Base-by-base conservation (phyloP, 23 tunicate genomes). In the Trididemnum nubilum region DNA sequence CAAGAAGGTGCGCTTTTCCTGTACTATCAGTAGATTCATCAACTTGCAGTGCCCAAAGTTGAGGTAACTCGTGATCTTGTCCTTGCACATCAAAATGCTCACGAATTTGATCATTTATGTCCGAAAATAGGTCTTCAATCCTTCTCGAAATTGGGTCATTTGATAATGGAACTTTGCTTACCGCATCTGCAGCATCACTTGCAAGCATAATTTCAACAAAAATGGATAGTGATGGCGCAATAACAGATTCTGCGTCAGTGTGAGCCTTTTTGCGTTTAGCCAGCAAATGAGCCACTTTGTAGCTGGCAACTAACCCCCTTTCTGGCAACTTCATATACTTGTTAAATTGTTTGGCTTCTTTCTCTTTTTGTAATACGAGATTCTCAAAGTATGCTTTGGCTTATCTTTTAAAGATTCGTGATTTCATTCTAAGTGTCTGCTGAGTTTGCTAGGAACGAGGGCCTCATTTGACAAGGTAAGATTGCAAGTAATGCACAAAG, bases 241-340 rank as follows among this genome's bases (percentile, higher is more conserved):
- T 73, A 18, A 84, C 87, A 74, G 87, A 84, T 74, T 84, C 81
- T n/a, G n/a, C n/a, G n/a, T n/a, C n/a, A n/a, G n/a, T n/a, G n/a
- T n/a, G n/a, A n/a, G n/a, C n/a, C n/a, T 84, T 84, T 83, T 83
- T 84, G 39, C 87, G 87, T 84, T 84, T 84, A 24, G 73, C 73
- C 81, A 74, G 63, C 81, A 84, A 58, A 38, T 84, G 81, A 58
- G 87, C 87, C 73, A 75, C 34, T 63, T 75, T 84, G 73, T 84
- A 84, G 32, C 87, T 73, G 57, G 54, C 87, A 84, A 73, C 75
- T 73, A 84, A 73, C 36, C 87, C 73, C 36, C 75, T 59, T 84
- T 74, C 87, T 73, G 81, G 87, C 60, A 75, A 73, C 87, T 73
- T 84, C 28, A 73, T 81, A 58, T 84, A 84, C 73, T 73, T 34